Evolutionary conservation across 1,140 invertebrate genomes (phyloP), one percentile per base, ranked within the genome.

Genomic region (Eumaeus atala): DNA sequence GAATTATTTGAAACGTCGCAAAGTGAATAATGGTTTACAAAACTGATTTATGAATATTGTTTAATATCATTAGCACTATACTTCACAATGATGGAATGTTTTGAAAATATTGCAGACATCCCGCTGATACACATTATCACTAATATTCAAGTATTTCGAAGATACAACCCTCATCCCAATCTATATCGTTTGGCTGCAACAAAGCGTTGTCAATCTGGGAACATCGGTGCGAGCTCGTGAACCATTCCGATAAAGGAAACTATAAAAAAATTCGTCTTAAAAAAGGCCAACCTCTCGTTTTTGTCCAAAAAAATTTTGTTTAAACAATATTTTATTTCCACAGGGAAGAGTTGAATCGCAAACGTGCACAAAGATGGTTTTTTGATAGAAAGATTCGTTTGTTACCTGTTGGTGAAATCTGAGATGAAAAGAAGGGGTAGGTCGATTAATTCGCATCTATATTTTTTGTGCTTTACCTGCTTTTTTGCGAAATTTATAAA

Each of bases 371-470:
- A 83, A 81, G 72, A 74, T 73, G 69, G 60, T 67, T 60, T 61
- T 58, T 68, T 42, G 47, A 51, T 40, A 64, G 64, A 84, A 87
- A 86, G 84, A 87, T 54, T 71, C 77, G 63, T 61, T 76, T 62
- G 54, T 82, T 87, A 87, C 84, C 84, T 87, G 84, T 87, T 84
- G 61, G 64, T 81, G 84, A 84, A 87, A 87, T 77, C 71, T 65
- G 81, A 87, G 70, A 78, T 72, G 60, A 72, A 77, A 83, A 73
- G 81, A 87, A 87, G 74, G 84, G 84, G 84, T 87, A 82, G 68
- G 64, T 70, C 65, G 72, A 71, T 40, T 40, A 40, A 40, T 64
- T 76, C 71, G 72, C 67, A 70, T 57, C 66, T 59, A 61, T 58
- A 65, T 77, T 77, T 86, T 82, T 84, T 76, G 66, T 69, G 16